Evolutionary conservation across 64 coral and sea anemone genomes (phyloP).

Genomic region (Acropora yongei): DNA sequence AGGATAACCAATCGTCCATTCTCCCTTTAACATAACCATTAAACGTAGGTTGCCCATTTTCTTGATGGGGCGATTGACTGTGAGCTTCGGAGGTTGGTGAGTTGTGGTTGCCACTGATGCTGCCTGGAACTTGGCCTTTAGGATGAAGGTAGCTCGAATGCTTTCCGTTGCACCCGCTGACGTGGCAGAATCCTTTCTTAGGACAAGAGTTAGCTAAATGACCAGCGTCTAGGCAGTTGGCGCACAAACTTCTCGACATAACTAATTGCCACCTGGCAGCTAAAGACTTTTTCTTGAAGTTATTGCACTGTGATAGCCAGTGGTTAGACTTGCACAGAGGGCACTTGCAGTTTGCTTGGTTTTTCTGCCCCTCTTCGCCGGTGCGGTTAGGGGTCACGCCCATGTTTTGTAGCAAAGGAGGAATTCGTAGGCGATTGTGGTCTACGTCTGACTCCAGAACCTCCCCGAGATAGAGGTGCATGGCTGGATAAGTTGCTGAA

Average conservation of each 20-base stretch:
- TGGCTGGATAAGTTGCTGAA: too few species aligned
- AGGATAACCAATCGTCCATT: not conserved
- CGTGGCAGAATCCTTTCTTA: not conserved
- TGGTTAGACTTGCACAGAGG: conserved; percentile 1
- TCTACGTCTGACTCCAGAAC: too few species aligned
- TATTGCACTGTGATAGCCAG: conserved; percentile 13
- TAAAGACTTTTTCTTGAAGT: not conserved
- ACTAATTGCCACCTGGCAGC: not conserved
- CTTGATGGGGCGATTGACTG: not conserved
- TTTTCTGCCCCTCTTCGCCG: too few species aligned
- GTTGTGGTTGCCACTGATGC: not conserved
- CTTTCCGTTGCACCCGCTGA: conserved; percentile 10
- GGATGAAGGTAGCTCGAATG: not conserved
- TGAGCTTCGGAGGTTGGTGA: not conserved
- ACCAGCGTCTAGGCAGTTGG: not conserved
- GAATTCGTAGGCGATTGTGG: not conserved
- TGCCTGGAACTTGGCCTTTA: not conserved
- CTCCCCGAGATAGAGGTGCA: too few species aligned
- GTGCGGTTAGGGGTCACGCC: too few species aligned
- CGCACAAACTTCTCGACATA: too few species aligned
- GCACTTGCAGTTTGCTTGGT: conserved; percentile 12
- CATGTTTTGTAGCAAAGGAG: not conserved
- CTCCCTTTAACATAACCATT: not conserved
- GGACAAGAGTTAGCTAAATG: conserved; percentile 1
- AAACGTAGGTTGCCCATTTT: not conserved